Conservation (phyloP, 2,797 vertebrate genomes). For the Cephalopachus bancanus region DNA sequence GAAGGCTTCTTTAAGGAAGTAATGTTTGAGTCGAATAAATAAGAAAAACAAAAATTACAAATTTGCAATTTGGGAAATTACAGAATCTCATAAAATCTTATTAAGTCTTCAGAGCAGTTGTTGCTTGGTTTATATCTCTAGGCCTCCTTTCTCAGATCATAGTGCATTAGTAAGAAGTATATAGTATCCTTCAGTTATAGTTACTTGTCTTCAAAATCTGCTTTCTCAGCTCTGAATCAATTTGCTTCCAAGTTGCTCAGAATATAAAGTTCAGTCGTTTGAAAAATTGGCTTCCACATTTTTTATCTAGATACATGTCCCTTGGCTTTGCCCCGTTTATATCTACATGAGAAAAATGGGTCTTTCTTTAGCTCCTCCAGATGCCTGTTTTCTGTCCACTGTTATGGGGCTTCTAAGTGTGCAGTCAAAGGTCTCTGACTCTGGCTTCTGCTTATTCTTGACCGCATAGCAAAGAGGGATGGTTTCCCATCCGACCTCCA, state of each 20-base stretch:
- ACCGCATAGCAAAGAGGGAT: too few relatives aligned
- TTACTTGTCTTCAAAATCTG: not conserved
- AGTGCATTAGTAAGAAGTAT: too few relatives aligned
- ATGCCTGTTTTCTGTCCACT: not conserved
- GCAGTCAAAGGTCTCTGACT: not conserved
- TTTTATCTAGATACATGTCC: not conserved
- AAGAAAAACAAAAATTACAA: not conserved
- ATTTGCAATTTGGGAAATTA: not conserved
- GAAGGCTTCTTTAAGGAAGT: not conserved
- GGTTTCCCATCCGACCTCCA: not conserved
- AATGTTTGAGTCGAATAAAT: conserved; percentile 28
- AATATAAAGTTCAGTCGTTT: not conserved
- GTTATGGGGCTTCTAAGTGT: not conserved
- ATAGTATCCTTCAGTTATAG: not conserved
- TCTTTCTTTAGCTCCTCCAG: not conserved
- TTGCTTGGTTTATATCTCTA: not conserved
- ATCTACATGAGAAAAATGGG: not conserved
- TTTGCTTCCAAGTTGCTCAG: not conserved
- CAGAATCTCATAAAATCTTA: not conserved
- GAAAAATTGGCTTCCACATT: not conserved
- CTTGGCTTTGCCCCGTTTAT: not conserved
- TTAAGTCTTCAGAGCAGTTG: not conserved
- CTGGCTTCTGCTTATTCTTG: not conserved
- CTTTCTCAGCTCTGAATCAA: not conserved
- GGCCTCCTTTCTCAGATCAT: not conserved